These are phyloP conservation scores for Julus scandinavius DNA, from an alignment of 2,888 invertebrate species.

Conservation along the genomic window DNA sequence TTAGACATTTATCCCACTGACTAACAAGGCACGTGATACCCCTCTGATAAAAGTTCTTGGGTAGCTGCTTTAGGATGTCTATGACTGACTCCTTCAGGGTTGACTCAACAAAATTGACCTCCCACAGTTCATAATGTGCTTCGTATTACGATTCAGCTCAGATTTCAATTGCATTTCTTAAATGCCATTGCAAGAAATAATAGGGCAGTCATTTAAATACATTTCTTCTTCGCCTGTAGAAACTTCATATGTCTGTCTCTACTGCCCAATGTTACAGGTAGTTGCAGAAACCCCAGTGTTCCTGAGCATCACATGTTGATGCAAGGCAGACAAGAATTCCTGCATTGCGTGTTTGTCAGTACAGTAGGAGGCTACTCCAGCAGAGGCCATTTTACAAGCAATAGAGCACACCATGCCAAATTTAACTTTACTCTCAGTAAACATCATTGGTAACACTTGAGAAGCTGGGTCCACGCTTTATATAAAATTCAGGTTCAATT, in stretches of 20 bases:
- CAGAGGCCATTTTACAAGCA: slow-evolving; percentile 61
- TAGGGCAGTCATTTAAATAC: too few species aligned
- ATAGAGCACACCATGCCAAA: slow-evolving; percentile 64
- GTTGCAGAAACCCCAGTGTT: slow-evolving; percentile 49
- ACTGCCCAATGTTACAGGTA: background rate
- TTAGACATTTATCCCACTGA: too few species aligned
- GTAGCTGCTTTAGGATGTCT: too few species aligned
- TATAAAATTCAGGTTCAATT: slow-evolving; percentile 63
- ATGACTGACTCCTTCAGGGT: too few species aligned
- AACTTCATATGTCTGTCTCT: slow-evolving; percentile 17
- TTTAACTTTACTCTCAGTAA: slow-evolving; percentile 61
- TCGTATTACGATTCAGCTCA: too few species aligned
- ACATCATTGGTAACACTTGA: slow-evolving; percentile 61
- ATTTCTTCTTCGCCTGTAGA: too few species aligned
- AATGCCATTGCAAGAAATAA: too few species aligned
- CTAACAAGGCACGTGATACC: too few species aligned
- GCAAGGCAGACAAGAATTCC: slow-evolving; percentile 43
- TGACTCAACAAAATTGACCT: too few species aligned
- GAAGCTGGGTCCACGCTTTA: slow-evolving; percentile 64
- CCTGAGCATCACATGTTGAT: slow-evolving; percentile 21
- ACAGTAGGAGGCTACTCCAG: background rate
- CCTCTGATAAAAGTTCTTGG: too few species aligned
- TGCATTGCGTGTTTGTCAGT: slow-evolving; percentile 37
- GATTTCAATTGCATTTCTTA: too few species aligned
- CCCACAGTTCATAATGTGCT: too few species aligned